A percentile compares a stretch with the other conserved stretches of the same genome.
Evolutionary conservation across 2,797 vertebrate genomes (phyloP).

Genomic region (Chromobotia macracanthus): DNA sequence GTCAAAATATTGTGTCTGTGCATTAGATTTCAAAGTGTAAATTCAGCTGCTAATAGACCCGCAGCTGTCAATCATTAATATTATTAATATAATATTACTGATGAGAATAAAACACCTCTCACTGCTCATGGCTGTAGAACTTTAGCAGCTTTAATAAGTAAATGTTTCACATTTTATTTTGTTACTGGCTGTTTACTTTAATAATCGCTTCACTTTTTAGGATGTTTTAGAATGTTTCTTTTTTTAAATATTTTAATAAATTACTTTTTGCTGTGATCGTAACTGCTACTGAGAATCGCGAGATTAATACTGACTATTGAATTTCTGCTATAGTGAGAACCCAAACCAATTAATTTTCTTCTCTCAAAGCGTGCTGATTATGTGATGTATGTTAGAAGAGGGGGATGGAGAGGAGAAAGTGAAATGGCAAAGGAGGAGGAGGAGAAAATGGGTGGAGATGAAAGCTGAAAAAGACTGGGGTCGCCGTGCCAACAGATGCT

Average conservation of each 20-base stretch:
- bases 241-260: not conserved
- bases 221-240: no score
- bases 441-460: constrained; percentile 32
- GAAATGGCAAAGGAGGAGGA: no score
- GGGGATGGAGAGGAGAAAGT: constrained; percentile 42
- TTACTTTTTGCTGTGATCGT: no score
- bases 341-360: not conserved
- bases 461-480: constrained; percentile 21
- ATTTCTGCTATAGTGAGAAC: not conserved
- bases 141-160: no score
- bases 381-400: constrained; percentile 6
- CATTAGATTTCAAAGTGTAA: no score
- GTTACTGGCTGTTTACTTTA: not conserved
- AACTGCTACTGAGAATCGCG: not conserved
- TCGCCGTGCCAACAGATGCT: constrained; percentile 48
- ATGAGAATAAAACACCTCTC: no score
- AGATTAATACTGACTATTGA: not conserved
- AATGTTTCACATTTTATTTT: no score
- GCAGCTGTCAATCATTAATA: no score
- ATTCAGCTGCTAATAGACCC: no score
- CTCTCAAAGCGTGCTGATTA: not conserved
- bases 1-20: no score
- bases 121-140: no score
- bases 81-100: no score
- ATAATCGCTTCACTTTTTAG: not conserved